Evolutionary conservation across 2,797 vertebrate genomes (phyloP).

Genomic region (Eidolon dupreanum): DNA sequence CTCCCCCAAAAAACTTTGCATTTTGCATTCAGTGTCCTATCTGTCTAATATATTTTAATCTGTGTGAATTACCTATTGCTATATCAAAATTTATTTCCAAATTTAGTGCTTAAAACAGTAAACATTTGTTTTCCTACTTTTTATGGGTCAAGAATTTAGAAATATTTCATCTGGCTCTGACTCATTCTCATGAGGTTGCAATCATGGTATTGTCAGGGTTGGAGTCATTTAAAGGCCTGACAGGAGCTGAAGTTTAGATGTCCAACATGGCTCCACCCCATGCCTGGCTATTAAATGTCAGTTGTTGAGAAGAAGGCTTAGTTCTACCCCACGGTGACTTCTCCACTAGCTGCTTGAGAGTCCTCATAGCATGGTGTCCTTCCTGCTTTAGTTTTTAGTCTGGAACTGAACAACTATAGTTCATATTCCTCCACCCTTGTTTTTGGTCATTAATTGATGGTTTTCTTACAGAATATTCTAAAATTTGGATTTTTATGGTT

Average conservation of each 20-base stretch:
- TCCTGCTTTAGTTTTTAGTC: background rate
- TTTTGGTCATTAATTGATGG: background rate
- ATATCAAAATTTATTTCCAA: background rate
- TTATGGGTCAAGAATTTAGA: background rate
- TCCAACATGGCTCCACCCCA: background rate
- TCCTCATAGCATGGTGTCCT: background rate
- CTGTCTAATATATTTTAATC: background rate
- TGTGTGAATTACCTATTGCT: too few species aligned
- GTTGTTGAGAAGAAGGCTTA: background rate
- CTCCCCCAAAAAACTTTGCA: background rate
- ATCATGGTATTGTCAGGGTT: background rate
- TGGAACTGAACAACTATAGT: background rate
- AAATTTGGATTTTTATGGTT: background rate
- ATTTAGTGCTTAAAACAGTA: background rate
- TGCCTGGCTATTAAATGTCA: background rate
- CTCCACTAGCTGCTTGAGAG: background rate
- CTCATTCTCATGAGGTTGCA: background rate
- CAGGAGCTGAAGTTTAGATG: background rate
- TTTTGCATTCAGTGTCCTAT: background rate
- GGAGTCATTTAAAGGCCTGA: background rate
- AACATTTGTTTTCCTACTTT: background rate
- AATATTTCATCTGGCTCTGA: background rate
- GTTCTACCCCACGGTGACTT: rapidly evolving
- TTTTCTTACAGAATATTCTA: background rate
- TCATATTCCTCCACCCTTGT: background rate